These are phyloP conservation scores for Campylomormyrus numenius DNA, from an alignment of 2,113 vertebrate genomes.

Conservation along the genomic window DNA sequence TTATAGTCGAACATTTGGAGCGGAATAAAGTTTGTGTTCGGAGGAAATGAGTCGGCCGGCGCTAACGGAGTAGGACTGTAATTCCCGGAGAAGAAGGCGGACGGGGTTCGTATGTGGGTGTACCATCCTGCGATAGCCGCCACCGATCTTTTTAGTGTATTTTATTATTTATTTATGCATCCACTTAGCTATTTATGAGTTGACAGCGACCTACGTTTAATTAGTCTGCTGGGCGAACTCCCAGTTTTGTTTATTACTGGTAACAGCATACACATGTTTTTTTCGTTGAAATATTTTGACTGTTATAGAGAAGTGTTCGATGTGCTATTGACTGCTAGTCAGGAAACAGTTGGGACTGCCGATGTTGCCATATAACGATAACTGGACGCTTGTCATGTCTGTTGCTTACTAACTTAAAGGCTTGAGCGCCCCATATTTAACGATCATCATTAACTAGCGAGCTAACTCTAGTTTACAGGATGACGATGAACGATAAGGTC, in stretches of 20 bases:
- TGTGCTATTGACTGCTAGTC: neutral
- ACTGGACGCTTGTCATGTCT: neutral
- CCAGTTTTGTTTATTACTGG: neutral
- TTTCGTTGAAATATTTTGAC: neutral
- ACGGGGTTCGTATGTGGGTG: constrained; percentile 8
- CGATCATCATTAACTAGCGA: neutral
- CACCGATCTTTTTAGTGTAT: neutral
- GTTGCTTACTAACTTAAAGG: neutral
- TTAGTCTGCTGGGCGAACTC: neutral
- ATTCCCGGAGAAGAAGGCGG: neutral
- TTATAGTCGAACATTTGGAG: neutral
- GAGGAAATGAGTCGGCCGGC: neutral
- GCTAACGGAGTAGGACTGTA: neutral
- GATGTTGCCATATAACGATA: neutral
- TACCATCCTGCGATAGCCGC: neutral
- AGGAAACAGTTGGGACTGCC: neutral
- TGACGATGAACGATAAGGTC: neutral
- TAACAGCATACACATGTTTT: neutral
- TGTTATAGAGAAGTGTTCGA: neutral
- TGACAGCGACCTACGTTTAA: neutral
- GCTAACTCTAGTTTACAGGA: neutral
- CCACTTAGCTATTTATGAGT: neutral
- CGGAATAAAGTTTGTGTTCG: neutral
- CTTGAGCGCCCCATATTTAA: neutral
- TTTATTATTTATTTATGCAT: neutral